Conservation (phyloP, 2,113 vertebrate species). For the Theristicus caerulescens region DNA sequence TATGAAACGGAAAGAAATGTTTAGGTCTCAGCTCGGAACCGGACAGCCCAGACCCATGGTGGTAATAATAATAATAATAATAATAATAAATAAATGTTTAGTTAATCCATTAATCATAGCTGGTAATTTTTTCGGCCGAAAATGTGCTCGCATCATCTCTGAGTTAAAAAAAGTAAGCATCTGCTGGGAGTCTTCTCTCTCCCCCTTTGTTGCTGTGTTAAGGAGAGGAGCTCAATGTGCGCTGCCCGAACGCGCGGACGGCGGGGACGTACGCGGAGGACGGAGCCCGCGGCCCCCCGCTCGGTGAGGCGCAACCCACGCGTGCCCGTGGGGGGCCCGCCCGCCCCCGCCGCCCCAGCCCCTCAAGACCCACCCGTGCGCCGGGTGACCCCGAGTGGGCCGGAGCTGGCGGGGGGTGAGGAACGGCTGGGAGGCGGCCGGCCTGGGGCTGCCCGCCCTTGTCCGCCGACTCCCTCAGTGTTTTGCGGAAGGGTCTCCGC, state of each 20-base stretch:
- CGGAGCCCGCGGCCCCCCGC: fast-evolving
- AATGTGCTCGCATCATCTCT: background rate
- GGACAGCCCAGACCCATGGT: background rate
- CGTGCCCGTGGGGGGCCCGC: background rate
- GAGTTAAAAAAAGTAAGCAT: background rate
- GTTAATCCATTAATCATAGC: background rate
- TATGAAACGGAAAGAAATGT: constrained; percentile 50
- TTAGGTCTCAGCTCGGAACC: background rate
- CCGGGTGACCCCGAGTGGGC: too few species aligned
- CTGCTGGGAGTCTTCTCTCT: background rate
- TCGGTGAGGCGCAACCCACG: background rate
- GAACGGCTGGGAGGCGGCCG: too few species aligned
- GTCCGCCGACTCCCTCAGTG: too few species aligned
- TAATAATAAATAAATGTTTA: background rate
- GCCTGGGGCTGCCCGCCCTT: too few species aligned
- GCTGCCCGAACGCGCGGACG: background rate
- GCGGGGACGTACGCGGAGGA: too few species aligned
- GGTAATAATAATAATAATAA: too few species aligned
- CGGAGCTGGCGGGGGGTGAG: background rate
- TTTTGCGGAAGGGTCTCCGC: background rate
- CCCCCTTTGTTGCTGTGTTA: background rate
- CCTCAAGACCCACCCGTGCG: background rate
- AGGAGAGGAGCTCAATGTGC: background rate
- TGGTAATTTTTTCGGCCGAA: background rate
- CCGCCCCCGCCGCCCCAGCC: background rate